Evolutionary conservation across 2,113 vertebrate species (phyloP), one percentile per base, ranked within the genome.

Genomic region (Taurulus bubalis): DNA sequence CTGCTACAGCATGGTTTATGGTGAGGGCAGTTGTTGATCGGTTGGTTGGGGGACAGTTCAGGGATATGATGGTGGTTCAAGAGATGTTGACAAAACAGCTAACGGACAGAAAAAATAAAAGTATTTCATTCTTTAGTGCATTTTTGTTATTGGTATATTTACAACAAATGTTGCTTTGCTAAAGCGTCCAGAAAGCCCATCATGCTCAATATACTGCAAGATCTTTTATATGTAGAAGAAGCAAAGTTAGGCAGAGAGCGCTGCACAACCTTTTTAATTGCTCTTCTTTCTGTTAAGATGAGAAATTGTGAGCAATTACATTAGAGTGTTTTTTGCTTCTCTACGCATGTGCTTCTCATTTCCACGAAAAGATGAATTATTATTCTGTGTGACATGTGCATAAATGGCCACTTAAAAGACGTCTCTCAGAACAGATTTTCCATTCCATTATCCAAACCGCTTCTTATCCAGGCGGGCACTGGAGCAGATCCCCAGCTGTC

Each of bases 1-100:
- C 30, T 94, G 90, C 90, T 77, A 86, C 89, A 84, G 79, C 77
- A 22, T 87, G 67, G 32, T 80, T 34, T 85, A 89, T 0, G 77
- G 94, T 94, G 77, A 80, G 87, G 36, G 22, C 45, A 3, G 12
- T 15, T n/a, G 28, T 5, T 36, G 32, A 42, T 56, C 4, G 38
- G 14, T 65, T 28, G 32, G 20, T 3, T 40, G 4, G 36, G 9
- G 15, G 9, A 22, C 38, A 6, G 38, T 45, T 47, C 4, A 6
- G 16, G 38, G 62, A 8, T 22, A 1, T 40, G 10, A 40, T 40
- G 40, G 1, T 40, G 40, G 40, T 65, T 47, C 38, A 9, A n/a
- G 6, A 36, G 40, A 28, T 59, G 28, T n/a, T n/a, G n/a, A n/a
- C n/a, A n/a, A n/a, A n/a, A n/a, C n/a, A n/a, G n/a, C n/a, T 22